Conservation (phyloP, 2,113 vertebrate genomes). For the Brachypteracias leptosomus region DNA sequence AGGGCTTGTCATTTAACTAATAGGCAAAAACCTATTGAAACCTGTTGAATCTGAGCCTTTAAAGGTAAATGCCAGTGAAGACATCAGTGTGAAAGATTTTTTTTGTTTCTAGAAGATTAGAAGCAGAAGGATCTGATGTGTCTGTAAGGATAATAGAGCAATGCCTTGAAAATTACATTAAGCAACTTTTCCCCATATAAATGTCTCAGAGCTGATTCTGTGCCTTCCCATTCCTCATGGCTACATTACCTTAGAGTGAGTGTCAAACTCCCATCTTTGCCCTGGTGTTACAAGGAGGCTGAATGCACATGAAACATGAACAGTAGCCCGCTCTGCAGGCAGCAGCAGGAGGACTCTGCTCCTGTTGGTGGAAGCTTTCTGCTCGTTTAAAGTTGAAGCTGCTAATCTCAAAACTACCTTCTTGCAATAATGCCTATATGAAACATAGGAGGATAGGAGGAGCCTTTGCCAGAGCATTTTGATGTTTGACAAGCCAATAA, state of each 20-base stretch:
- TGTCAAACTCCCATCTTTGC: neutral
- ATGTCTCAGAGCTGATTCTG: neutral
- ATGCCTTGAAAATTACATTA: neutral
- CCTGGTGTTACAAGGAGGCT: neutral
- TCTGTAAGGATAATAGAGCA: neutral
- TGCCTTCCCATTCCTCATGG: neutral
- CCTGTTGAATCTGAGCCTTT: neutral
- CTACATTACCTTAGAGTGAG: neutral
- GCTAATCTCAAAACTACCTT: neutral
- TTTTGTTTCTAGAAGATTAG: conserved; percentile 5
- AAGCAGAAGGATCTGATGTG: conserved; percentile 14
- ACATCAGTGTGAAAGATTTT: neutral
- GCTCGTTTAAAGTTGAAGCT: neutral
- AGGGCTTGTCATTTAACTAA: neutral
- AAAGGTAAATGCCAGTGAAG: conserved; percentile 19
- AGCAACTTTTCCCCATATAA: neutral
- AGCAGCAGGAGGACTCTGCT: neutral
- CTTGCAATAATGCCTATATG: neutral
- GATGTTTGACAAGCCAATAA: neutral
- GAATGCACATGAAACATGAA: neutral
- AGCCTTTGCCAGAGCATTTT: neutral
- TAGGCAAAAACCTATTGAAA: neutral
- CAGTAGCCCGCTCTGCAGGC: fast-evolving
- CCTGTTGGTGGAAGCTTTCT: neutral
- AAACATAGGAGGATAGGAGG: neutral